Evolutionary conservation across 2,888 invertebrate genomes (phyloP), one percentile per base, ranked within the genome.

Genomic region (Pardosa pseudoannulata): DNA sequence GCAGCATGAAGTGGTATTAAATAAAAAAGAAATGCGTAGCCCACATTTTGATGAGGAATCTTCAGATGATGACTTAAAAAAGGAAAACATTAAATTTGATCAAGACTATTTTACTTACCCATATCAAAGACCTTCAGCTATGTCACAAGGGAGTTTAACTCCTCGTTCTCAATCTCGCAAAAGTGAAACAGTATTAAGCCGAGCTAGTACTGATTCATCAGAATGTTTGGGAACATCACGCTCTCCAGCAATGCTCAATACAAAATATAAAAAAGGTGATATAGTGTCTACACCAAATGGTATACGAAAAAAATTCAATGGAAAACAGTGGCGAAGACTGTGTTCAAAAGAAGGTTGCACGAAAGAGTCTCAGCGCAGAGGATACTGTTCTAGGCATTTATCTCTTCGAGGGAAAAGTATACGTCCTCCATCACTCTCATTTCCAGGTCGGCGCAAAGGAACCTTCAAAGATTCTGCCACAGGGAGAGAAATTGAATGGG

Each of bases 251-350:
- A 96, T 96, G 90, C 97, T 97, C 89, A 97, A 97, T 91, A 97
- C 97, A 93, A 97, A 97, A 92, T 97, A 97, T 93, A 97, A 97
- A 93, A 99, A 99, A 93, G 99, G 99, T 89, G 98, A 99, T 92
- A 96, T 98, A 80, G 97, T 97, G 41, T 95, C 96, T 3, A 97
- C 97, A 71, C 96, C 97, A 2, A 97, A 96, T 90, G 99, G 99
- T 89, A 98, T 99, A 90, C 94, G 98, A 16, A 99, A 99, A 93
- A 99, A 99, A 93, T 99, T 98, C 92, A 99, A 99, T 93, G 99
- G 99, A 46, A 99, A 99, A 93, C 99, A 99, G 92, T 99, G 99
- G 99, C 94, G 99, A 88, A 94, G 99, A 90, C 94, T 99, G 89
- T 99, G 99, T 93, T 98, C 98, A 86, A 96, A 96, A 92, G 96